phyloP scores from a whole-genome alignment of 2,113 vertebrate genomes.

The Heliornis fulica region DNA sequence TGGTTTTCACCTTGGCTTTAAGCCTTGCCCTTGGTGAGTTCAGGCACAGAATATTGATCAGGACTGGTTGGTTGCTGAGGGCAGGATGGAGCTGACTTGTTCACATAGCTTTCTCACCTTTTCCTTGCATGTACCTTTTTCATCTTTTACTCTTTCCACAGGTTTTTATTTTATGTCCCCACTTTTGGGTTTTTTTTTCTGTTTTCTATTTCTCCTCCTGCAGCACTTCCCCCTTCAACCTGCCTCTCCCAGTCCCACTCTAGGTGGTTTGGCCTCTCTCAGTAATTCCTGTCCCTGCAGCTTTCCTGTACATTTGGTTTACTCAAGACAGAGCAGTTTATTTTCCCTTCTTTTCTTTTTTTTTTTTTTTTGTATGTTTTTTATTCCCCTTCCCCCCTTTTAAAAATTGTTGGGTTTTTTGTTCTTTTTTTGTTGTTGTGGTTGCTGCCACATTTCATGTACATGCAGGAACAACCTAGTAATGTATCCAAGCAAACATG shows the following conservation, averaged over 20 bases:
- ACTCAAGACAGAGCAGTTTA: background rate
- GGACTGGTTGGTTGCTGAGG: background rate
- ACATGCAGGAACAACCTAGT: background rate
- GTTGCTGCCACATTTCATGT: background rate
- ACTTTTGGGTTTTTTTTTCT: background rate
- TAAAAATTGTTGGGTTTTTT: too few relatives aligned
- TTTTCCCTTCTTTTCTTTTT: background rate
- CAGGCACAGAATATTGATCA: background rate
- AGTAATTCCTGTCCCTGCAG: background rate
- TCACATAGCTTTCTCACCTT: background rate
- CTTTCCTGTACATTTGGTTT: background rate
- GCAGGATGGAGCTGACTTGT: background rate
- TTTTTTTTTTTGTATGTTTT: background rate
- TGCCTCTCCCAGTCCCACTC: background rate
- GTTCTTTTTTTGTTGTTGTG: background rate
- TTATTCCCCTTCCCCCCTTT: too few relatives aligned
- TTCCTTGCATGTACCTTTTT: background rate
- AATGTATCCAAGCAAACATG: background rate
- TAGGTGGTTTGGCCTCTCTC: background rate
- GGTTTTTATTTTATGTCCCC: background rate
- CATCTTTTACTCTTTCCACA: background rate
- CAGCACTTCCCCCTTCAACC: background rate
- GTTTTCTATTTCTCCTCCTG: background rate
- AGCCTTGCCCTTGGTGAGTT: background rate
- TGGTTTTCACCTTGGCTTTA: background rate